phyloP scores from a whole-genome alignment of 2,113 vertebrate genomes.

The Trachemys scripta region DNA sequence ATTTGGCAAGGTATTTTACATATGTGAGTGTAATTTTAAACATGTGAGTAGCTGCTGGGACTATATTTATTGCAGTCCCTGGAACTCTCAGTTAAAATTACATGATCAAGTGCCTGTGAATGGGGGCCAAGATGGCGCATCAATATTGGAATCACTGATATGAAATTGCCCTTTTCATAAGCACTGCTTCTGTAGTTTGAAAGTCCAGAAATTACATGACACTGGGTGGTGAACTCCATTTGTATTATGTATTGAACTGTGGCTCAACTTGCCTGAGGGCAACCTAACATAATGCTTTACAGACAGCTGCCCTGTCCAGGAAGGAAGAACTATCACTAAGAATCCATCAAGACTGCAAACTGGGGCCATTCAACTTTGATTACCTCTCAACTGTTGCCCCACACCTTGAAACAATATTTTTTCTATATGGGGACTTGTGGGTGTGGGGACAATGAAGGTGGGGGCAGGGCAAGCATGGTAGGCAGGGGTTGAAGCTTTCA shows the following conservation, averaged over 20 bases:
- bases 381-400: background rate
- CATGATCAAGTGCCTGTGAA: background rate
- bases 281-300: background rate
- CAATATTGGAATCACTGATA: background rate
- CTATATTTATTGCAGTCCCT: background rate
- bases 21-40: background rate
- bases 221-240: background rate
- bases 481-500: background rate
- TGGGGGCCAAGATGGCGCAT: background rate
- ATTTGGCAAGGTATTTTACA: background rate
- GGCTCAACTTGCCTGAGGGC: background rate
- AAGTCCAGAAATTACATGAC: background rate
- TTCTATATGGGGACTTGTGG: background rate
- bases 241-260: background rate
- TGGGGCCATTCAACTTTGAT: background rate
- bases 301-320: background rate
- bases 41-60: no score
- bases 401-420: background rate
- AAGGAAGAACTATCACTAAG: background rate
- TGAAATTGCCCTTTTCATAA: background rate
- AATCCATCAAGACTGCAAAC: background rate
- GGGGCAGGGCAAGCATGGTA: background rate
- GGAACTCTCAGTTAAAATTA: background rate
- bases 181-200: background rate
- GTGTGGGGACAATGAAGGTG: background rate